A percentile compares a stretch with the other conserved stretches of the same genome.
phyloP scores from a whole-genome alignment of 2,888 invertebrate genomes.

The Polymixis lichenea region DNA sequence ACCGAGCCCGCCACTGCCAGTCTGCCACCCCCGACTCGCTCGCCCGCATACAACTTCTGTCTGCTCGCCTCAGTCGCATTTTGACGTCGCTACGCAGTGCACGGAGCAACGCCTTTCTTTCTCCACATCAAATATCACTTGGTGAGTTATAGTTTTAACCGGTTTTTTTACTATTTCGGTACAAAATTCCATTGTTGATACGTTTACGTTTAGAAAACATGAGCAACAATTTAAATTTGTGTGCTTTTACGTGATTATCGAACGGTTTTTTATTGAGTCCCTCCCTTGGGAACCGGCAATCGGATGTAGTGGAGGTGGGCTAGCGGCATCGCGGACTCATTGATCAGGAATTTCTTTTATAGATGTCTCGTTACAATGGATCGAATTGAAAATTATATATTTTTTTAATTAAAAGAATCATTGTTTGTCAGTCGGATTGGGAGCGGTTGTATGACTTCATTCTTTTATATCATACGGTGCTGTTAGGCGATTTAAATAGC shows the following conservation, averaged over 20 bases:
- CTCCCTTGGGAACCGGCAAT: slow-evolving; percentile 74
- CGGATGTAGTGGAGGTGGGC: slow-evolving; percentile 63
- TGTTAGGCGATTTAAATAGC: slow-evolving; percentile 30
- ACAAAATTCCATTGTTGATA: slow-evolving; percentile 34
- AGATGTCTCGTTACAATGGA: slow-evolving; percentile 25
- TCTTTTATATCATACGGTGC: slow-evolving; percentile 50
- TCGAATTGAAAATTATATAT: slow-evolving; percentile 53
- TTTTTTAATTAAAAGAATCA: slow-evolving; percentile 73
- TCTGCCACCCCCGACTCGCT: slow-evolving; percentile 75
- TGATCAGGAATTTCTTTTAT: slow-evolving; percentile 68
- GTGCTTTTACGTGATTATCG: slow-evolving; percentile 43
- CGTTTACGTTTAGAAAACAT: slow-evolving; percentile 19
- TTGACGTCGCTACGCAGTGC: slow-evolving; percentile 79
- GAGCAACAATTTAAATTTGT: slow-evolving; percentile 29
- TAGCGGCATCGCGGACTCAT: slow-evolving; percentile 68
- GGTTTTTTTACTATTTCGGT: slow-evolving; percentile 51
- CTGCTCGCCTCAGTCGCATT: slow-evolving; percentile 79
- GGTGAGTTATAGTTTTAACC: slow-evolving; percentile 77
- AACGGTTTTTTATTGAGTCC: slow-evolving; percentile 53
- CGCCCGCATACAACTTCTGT: slow-evolving; percentile 65
- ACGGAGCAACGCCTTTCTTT: slow-evolving; percentile 71
- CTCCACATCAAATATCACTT: slow-evolving; percentile 76
- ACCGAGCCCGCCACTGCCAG: slow-evolving; percentile 59
- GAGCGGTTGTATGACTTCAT: slow-evolving; percentile 80
- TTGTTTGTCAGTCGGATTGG: slow-evolving; percentile 67